These are phyloP conservation scores for Andinoacara biseriatus DNA, from an alignment of 2,113 vertebrate genomes.

Conservation along the genomic window DNA sequence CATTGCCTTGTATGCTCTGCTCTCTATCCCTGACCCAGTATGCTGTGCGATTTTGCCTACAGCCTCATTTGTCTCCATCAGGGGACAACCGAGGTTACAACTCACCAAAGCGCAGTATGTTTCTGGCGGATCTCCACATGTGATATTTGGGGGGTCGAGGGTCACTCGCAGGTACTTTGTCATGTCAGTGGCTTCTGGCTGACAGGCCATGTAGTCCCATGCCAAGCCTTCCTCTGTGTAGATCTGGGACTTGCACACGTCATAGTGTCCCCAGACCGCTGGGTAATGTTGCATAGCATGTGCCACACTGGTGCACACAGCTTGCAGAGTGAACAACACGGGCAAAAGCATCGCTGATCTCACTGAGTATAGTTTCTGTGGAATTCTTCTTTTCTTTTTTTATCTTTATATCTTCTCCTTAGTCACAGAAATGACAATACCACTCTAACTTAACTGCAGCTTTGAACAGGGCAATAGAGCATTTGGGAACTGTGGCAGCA, in stretches of 20 bases:
- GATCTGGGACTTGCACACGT: constrained; percentile 96
- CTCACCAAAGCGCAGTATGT: constrained; percentile 99
- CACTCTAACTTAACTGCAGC: constrained; percentile 42
- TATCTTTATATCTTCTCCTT: constrained; percentile 4
- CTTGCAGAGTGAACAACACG: constrained; percentile 88
- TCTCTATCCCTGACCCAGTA: constrained; percentile 73
- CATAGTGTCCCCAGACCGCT: constrained; percentile 96
- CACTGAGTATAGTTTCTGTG: constrained; percentile 2
- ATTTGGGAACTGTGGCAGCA: constrained; percentile 49
- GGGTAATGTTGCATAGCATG: constrained; percentile 93
- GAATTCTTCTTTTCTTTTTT: constrained; percentile 7
- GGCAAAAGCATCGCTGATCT: constrained; percentile 87
- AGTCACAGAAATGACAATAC: constrained; percentile 4
- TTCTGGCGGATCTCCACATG: constrained; percentile 97
- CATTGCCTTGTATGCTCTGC: constrained; percentile 41
- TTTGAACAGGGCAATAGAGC: constrained; percentile 32
- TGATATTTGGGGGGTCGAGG: constrained; percentile 95
- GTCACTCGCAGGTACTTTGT: constrained; percentile 95
- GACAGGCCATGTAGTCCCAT: constrained; percentile 99
- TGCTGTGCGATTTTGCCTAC: constrained; percentile 63
- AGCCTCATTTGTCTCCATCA: constrained; percentile 77
- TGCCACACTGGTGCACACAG: constrained; percentile 87
- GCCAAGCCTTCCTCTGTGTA: constrained; percentile 96
- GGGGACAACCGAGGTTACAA: constrained; percentile 67
- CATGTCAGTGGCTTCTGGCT: constrained; percentile 97